These are phyloP conservation scores for Tiliqua scincoides DNA, from an alignment of 2,113 vertebrate species.

Conservation along the genomic window DNA sequence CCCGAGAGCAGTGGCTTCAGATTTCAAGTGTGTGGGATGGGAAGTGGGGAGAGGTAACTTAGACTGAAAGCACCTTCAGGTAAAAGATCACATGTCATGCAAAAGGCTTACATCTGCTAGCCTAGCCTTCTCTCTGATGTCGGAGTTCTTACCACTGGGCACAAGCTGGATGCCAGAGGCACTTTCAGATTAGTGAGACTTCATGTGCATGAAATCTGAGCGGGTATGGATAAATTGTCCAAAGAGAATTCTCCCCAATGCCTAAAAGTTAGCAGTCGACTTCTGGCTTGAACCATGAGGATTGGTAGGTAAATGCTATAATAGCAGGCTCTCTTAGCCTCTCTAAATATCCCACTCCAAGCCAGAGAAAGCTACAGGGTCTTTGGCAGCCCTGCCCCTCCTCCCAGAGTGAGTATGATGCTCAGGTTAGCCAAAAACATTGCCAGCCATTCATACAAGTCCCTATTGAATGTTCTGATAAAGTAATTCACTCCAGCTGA, in stretches of 20 bases:
- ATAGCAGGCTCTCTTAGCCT: not conserved
- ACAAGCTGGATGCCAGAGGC: not conserved
- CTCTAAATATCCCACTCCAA: not conserved
- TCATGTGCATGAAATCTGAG: not conserved
- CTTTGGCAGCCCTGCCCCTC: not conserved
- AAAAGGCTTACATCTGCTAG: not conserved
- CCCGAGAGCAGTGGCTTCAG: not conserved
- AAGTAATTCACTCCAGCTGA: constrained; percentile 10
- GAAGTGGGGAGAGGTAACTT: not conserved
- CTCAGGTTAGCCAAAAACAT: not conserved
- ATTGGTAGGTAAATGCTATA: constrained; percentile 5
- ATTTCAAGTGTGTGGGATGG: not conserved
- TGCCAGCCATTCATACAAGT: not conserved
- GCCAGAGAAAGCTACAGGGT: not conserved
- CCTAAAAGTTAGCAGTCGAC: not conserved
- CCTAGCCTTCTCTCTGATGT: not conserved
- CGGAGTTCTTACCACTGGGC: not conserved
- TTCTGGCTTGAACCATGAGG: not conserved
- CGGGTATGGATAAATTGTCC: not conserved
- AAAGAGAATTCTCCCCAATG: not conserved
- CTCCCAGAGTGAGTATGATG: not conserved
- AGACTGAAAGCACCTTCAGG: not conserved
- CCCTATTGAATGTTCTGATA: constrained; percentile 10
- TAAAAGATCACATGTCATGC: not conserved
- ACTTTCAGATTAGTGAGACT: not conserved